Percentiles rank a stretch among this genome's conserved stretches.
Conservation (phyloP, 2,113 vertebrate genomes). For the Tautogolabrus adspersus region DNA sequence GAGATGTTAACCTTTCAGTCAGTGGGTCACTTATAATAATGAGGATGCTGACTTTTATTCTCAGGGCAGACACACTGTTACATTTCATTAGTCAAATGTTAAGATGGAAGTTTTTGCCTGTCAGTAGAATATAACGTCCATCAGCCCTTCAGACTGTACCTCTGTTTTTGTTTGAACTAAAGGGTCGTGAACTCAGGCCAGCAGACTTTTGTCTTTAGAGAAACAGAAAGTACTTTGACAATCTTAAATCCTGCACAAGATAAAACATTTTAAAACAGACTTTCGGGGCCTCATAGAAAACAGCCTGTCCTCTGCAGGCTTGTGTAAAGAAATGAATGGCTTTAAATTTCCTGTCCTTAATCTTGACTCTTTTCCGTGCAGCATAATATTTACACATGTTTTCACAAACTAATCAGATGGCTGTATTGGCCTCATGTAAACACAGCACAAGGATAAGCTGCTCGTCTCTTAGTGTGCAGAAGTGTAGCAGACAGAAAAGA, state of each 20-base stretch:
- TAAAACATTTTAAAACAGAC: too few relatives aligned
- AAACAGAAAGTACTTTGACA: too few relatives aligned
- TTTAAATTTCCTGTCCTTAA: not conserved
- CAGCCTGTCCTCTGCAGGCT: too few relatives aligned
- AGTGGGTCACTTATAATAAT: not conserved
- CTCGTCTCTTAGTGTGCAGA: slow-evolving; percentile 8
- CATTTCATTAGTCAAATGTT: slow-evolving; percentile 13
- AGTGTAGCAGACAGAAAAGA: slow-evolving; percentile 10
- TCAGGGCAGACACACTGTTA: not conserved
- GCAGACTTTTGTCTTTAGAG: too few relatives aligned
- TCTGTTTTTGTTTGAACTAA: not conserved
- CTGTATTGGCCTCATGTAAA: not conserved
- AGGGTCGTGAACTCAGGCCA: not conserved
- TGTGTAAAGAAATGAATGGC: not conserved
- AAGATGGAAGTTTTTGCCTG: slow-evolving; percentile 5
- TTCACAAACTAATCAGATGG: slow-evolving; percentile 4
- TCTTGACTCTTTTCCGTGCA: not conserved
- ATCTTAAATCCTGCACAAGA: too few relatives aligned
- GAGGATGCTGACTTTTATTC: not conserved
- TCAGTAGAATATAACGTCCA: not conserved
- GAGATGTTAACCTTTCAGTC: not conserved
- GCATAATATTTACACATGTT: not conserved
- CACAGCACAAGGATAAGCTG: slow-evolving; percentile 6
- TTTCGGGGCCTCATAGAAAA: too few relatives aligned
- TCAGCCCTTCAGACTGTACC: not conserved